phyloP scores from a whole-genome alignment of 1,140 invertebrate species.

The Pseudomyrmex pallidus region DNA sequence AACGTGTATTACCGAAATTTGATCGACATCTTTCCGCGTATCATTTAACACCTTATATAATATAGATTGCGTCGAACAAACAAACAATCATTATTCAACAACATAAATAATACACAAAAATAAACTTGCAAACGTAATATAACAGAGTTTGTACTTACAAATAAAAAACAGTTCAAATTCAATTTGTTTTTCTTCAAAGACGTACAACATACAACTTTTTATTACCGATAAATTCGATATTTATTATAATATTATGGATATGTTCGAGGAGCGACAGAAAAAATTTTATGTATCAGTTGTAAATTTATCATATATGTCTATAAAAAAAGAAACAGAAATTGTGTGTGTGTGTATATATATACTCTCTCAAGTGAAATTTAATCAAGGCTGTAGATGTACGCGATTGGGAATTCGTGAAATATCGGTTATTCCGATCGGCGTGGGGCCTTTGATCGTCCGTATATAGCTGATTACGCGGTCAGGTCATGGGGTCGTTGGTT shows the following conservation, averaged over 20 bases:
- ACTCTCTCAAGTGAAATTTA: slow-evolving; percentile 1
- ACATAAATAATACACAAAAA: neutral
- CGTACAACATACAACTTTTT: neutral
- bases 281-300: slow-evolving; percentile 11
- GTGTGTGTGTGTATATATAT: no score
- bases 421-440: slow-evolving; percentile 23
- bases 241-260: neutral
- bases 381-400: neutral
- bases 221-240: neutral
- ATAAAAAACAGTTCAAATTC: neutral
- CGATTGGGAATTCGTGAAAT: slow-evolving; percentile 28
- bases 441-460: slow-evolving; percentile 26
- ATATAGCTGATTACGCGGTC: slow-evolving; percentile 63
- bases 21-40: neutral
- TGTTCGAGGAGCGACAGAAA: neutral
- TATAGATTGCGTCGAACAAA: neutral
- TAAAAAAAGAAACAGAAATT: no score
- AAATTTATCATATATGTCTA: neutral
- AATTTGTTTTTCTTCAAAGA: neutral
- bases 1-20: neutral
- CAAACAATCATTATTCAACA: neutral
- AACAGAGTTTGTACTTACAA: neutral
- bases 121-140: neutral
- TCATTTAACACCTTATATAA: neutral
- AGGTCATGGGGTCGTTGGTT: slow-evolving; percentile 66